Evolutionary conservation across 37 sponge, comb jelly and placozoan species (phyloP).

Genomic region (Chondrosia reniformis): DNA sequence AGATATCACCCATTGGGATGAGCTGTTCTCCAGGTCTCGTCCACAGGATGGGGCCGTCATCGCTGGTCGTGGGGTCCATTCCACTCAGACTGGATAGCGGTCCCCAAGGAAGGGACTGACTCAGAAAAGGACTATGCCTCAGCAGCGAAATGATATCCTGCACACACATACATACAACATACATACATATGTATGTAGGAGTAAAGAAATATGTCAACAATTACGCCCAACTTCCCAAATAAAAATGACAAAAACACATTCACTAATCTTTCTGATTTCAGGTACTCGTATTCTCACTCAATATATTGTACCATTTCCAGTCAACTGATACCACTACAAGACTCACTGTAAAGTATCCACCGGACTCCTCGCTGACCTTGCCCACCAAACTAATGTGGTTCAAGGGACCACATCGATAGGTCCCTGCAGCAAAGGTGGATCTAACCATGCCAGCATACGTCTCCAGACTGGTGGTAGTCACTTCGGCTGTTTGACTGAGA

Average conservation of each 20-base stretch:
- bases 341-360: conserved; percentile 77
- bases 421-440: conserved; percentile 45
- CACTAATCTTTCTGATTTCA: too few relatives aligned
- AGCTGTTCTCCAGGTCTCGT: conserved; percentile 94
- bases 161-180: too few relatives aligned
- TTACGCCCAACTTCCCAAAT: too few relatives aligned
- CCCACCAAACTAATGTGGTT: conserved; percentile 85
- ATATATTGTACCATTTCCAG: too few relatives aligned
- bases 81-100: conserved; percentile 58
- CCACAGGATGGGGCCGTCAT: conserved; percentile 98
- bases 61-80: conserved; percentile 51
- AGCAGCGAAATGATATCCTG: conserved; percentile 34
- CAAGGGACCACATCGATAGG: conserved; percentile 78
- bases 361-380: conserved; percentile 81
- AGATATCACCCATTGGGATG: conserved; percentile 49
- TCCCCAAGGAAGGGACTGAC: conserved; percentile 85
- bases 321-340: too few relatives aligned
- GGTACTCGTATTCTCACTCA: too few relatives aligned
- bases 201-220: too few relatives aligned
- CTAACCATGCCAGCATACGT: conserved; percentile 58
- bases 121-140: conserved; percentile 73
- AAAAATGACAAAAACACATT: too few relatives aligned
- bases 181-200: too few relatives aligned
- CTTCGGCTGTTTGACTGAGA: conserved; percentile 16
- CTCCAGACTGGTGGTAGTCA: conserved; percentile 55